Evolutionary conservation across 2,797 vertebrate species (phyloP).

Genomic region (Denticeps clupeoides): DNA sequence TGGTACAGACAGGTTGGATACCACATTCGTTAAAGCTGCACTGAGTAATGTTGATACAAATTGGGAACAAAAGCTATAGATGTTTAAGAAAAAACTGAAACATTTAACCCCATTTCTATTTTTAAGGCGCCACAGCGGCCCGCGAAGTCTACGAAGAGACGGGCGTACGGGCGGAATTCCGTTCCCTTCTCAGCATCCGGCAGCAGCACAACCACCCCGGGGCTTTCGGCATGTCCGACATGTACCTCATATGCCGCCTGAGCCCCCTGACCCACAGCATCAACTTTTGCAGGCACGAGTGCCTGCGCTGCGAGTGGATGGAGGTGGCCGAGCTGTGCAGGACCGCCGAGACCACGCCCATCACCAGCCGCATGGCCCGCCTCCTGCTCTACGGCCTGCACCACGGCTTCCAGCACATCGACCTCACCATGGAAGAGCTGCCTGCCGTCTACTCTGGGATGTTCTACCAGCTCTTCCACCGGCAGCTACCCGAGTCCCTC

Average conservation of each 20-base stretch:
- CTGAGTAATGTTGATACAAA: too few species aligned
- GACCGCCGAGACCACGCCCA: constrained; percentile 57
- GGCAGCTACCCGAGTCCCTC: constrained; percentile 56
- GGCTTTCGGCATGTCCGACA: constrained; percentile 84
- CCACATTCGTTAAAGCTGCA: too few species aligned
- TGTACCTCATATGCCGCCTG: constrained; percentile 87
- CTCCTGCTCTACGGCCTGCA: constrained; percentile 71
- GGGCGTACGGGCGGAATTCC: constrained; percentile 79
- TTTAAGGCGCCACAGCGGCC: constrained; percentile 75
- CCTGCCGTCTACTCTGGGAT: constrained; percentile 71
- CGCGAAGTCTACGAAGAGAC: constrained; percentile 93
- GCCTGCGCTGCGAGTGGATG: constrained; percentile 82
- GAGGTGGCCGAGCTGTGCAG: constrained; percentile 59
- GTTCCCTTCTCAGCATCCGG: constrained; percentile 78
- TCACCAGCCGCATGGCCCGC: constrained; percentile 71
- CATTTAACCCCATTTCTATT: too few species aligned
- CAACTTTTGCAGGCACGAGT: constrained; percentile 78
- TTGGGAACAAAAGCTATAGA: too few species aligned
- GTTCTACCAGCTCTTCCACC: constrained; percentile 83
- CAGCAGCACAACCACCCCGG: constrained; percentile 84
- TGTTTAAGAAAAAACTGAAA: too few species aligned
- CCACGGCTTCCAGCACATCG: constrained; percentile 72
- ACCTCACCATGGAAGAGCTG: constrained; percentile 70
- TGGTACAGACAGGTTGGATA: too few species aligned
- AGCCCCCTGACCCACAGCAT: constrained; percentile 70